Evolutionary conservation across 2,113 vertebrate species (phyloP).

Genomic region (Mohoua ochrocephala): DNA sequence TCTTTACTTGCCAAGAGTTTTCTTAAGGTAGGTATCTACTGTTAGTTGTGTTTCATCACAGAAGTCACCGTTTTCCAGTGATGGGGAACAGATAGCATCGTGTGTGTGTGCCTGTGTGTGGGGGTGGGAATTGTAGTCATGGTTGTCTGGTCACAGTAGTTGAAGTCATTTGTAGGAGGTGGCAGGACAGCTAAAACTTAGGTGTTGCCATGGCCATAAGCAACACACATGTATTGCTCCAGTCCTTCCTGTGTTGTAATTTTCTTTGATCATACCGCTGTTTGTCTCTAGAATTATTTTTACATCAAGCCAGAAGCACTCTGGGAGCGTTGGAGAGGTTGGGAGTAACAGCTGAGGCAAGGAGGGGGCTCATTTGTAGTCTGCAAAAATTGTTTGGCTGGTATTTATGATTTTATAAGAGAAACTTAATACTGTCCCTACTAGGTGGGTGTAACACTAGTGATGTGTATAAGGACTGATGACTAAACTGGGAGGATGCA

Average conservation of each 20-base stretch:
- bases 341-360: background rate
- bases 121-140: background rate
- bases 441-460: background rate
- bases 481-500: slow-evolving; percentile 19
- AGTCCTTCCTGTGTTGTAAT: background rate
- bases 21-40: background rate
- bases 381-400: slow-evolving; percentile 32
- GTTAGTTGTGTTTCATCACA: background rate
- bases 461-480: background rate
- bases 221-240: background rate
- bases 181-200: background rate
- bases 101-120: background rate
- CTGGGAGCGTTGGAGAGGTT: background rate
- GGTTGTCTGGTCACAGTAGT: background rate
- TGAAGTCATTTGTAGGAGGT: background rate
- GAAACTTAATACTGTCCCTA: background rate
- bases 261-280: background rate
- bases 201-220: background rate
- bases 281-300: background rate
- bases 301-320: background rate
- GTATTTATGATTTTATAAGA: background rate
- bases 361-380: background rate
- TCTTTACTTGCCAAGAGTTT: background rate
- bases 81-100: background rate
- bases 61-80: background rate